A percentile compares a stretch with the other conserved stretches of the same genome.
phyloP scores from a whole-genome alignment of 2,113 vertebrate genomes.

The Pimephales promelas region DNA sequence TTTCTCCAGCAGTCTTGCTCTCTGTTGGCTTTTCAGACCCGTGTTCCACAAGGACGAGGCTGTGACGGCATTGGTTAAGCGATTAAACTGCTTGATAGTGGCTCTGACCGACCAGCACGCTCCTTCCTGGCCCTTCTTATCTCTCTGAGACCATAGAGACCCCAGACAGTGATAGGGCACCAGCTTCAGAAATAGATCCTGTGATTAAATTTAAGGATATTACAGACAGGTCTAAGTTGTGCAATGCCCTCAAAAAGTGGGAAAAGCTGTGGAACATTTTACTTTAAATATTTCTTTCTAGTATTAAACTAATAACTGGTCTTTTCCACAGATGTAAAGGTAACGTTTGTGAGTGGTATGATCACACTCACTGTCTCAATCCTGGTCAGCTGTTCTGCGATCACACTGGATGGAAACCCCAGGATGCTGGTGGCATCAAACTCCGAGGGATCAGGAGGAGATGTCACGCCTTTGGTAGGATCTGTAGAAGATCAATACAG shows the following conservation, averaged over 20 bases:
- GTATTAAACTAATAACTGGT: background rate
- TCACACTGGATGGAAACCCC: constrained; percentile 77
- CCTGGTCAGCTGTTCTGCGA: constrained; percentile 88
- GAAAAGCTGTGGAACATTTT: background rate
- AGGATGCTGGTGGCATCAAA: constrained; percentile 79
- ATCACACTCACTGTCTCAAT: constrained; percentile 82
- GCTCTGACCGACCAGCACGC: constrained; percentile 86
- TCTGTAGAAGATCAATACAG: constrained; percentile 49
- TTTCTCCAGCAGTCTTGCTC: constrained; percentile 87
- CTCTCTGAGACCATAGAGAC: constrained; percentile 87
- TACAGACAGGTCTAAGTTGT: background rate
- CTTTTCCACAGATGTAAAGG: background rate
- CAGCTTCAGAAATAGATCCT: constrained; percentile 88
- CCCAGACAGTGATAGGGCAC: constrained; percentile 91
- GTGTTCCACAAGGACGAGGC: constrained; percentile 83
- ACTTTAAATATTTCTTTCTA: background rate
- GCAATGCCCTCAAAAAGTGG: background rate
- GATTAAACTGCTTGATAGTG: constrained; percentile 89
- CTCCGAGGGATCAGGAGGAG: constrained; percentile 60
- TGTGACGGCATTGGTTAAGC: constrained; percentile 82
- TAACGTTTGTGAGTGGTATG: background rate
- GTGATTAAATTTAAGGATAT: background rate
- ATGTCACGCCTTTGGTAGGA: constrained; percentile 36
- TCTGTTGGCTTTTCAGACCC: constrained; percentile 80
- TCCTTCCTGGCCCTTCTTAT: constrained; percentile 82